A percentile compares a stretch with the other conserved stretches of the same genome.
phyloP scores from a whole-genome alignment of 1,140 invertebrate species.

The Anagrus nilaparvatae region DNA sequence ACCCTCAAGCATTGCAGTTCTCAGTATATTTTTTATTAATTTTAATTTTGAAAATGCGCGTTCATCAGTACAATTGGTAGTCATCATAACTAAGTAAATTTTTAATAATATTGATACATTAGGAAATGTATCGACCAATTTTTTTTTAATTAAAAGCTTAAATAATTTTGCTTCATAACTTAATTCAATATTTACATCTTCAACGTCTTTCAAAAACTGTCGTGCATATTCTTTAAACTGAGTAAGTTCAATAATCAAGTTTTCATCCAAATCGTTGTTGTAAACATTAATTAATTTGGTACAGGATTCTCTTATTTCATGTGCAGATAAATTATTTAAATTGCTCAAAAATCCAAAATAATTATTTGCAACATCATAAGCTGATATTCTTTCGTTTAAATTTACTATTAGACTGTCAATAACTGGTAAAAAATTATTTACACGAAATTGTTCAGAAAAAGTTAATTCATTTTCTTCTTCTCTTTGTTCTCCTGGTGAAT shows the following conservation, averaged over 20 bases:
- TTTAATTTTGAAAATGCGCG: conserved; percentile 24
- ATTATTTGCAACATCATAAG: conserved; percentile 10
- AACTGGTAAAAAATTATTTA: conserved; percentile 12
- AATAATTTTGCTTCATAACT: conserved; percentile 9
- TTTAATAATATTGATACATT: background rate
- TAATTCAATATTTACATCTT: background rate
- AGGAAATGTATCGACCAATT: conserved; percentile 8
- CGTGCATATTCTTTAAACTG: conserved; percentile 8
- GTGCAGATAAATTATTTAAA: conserved; percentile 1
- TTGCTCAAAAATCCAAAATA: conserved; percentile 13
- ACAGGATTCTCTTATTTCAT: conserved; percentile 7
- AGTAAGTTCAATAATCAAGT: conserved; percentile 9
- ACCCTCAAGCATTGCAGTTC: conserved; percentile 19
- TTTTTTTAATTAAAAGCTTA: conserved; percentile 12
- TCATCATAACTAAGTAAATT: background rate
- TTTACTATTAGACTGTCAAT: conserved; percentile 8
- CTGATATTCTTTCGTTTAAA: conserved; percentile 7
- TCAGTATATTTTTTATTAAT: conserved; percentile 24
- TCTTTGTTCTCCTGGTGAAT: conserved; percentile 8
- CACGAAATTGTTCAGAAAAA: conserved; percentile 12
- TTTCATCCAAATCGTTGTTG: conserved; percentile 14
- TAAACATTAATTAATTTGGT: conserved; percentile 4
- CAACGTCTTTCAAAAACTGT: conserved; percentile 4
- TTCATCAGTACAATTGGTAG: conserved; percentile 12
- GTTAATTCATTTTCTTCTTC: conserved; percentile 7